A percentile compares a stretch with the other conserved stretches of the same genome.
These are phyloP conservation scores for Ameiurus melas DNA, from an alignment of 2,113 vertebrate genomes.

Conservation along the genomic window DNA sequence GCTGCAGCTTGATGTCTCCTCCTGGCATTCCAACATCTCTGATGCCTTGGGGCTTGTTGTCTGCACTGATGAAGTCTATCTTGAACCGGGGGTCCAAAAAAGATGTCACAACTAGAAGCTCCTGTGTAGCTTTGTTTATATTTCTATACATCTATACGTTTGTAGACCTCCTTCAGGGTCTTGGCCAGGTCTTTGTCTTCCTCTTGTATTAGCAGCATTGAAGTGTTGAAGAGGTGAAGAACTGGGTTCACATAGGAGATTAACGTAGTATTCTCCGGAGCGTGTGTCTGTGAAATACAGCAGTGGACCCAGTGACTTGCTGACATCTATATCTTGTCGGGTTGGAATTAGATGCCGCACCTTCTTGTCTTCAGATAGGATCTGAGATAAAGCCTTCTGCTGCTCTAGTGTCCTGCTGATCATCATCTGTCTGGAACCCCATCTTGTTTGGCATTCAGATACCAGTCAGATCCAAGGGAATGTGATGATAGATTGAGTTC, in stretches of 20 bases:
- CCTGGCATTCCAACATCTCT: conserved; percentile 42
- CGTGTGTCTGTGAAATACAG: background rate
- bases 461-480: too few relatives aligned
- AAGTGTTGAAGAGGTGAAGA: background rate
- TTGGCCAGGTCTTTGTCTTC: background rate
- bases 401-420: background rate
- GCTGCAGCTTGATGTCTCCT: conserved; percentile 33
- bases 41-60: conserved; percentile 10
- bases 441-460: background rate
- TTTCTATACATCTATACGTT: too few relatives aligned
- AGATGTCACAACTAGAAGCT: too few relatives aligned
- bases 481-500: too few relatives aligned
- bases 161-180: background rate
- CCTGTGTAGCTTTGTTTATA: too few relatives aligned
- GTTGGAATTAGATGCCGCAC: background rate
- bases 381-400: too few relatives aligned
- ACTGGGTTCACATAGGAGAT: background rate
- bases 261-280: background rate
- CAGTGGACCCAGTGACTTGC: background rate
- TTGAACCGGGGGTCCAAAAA: conserved; percentile 15
- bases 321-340: background rate
- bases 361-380: too few relatives aligned
- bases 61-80: conserved; percentile 46
- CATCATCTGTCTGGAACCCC: background rate
- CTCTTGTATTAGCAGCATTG: background rate